Conservation (phyloP, 2,888 invertebrate species). For the Synergus gifuensis region DNA sequence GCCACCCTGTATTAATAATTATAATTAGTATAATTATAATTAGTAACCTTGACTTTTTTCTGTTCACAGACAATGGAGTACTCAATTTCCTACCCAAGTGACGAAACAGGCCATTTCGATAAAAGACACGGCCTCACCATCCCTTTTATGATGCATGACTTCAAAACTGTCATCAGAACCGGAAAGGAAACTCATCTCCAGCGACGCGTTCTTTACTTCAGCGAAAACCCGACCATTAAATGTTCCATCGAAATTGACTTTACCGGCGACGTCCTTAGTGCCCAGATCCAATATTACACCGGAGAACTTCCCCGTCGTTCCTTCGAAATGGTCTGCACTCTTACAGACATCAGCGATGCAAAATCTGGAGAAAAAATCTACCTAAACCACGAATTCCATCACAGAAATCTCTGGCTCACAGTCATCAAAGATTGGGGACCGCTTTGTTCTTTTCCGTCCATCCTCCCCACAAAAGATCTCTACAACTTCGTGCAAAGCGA, state of each 20-base stretch:
- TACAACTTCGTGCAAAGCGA: background rate
- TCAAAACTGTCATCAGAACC: background rate
- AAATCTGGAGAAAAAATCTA: background rate
- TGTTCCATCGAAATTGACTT: conserved; percentile 8
- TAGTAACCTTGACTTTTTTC: too few relatives aligned
- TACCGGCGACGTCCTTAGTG: background rate
- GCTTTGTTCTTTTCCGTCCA: background rate
- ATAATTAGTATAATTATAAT: too few relatives aligned
- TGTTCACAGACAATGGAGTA: background rate
- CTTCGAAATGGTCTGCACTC: conserved; percentile 14
- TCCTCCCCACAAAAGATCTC: background rate
- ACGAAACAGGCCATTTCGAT: background rate
- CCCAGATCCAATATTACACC: background rate
- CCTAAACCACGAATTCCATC: background rate
- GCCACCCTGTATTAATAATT: too few relatives aligned
- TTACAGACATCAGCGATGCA: background rate
- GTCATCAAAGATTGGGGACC: conserved; percentile 2
- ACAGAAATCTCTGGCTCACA: conserved; percentile 3
- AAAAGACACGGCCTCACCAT: background rate
- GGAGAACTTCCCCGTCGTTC: conserved; percentile 5
- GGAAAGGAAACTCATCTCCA: background rate
- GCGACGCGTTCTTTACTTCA: background rate
- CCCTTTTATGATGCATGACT: background rate
- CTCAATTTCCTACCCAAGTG: background rate
- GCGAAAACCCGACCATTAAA: conserved; percentile 9